A percentile compares a stretch with the other conserved stretches of the same genome.
These are phyloP conservation scores for Azemiops feae DNA, from an alignment of 2,113 vertebrate genomes.

Conservation along the genomic window DNA sequence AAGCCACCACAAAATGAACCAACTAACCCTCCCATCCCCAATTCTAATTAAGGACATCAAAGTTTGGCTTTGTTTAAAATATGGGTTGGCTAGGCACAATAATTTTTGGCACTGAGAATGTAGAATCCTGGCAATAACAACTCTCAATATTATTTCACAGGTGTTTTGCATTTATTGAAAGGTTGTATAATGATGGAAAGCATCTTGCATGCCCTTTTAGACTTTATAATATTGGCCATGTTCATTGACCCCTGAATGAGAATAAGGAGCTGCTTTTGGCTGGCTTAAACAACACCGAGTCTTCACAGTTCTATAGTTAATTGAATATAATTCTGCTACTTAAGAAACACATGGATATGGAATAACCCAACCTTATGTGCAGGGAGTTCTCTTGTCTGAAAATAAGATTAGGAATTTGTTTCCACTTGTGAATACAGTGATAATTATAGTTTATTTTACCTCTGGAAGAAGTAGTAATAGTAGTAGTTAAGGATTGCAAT, in stretches of 20 bases:
- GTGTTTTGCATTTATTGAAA: constrained; percentile 8
- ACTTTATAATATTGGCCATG: constrained; percentile 1
- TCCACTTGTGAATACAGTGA: constrained; percentile 49
- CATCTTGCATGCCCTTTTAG: neutral
- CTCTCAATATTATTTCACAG: constrained; percentile 1
- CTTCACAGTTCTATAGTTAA: constrained; percentile 19
- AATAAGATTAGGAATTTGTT: constrained; percentile 55
- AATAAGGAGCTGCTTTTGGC: constrained; percentile 13
- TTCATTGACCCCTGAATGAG: neutral
- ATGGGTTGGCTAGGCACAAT: neutral
- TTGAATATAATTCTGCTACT: constrained; percentile 18
- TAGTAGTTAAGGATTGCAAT: neutral
- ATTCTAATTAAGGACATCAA: neutral
- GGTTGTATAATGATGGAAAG: neutral
- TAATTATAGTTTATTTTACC: constrained; percentile 43
- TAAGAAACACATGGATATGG: constrained; percentile 45
- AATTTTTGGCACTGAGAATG: neutral
- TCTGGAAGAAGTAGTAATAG: constrained; percentile 21
- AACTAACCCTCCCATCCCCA: neutral
- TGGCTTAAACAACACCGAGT: neutral
- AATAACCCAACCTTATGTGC: constrained; percentile 40
- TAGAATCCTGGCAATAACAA: neutral
- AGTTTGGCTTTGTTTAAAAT: constrained; percentile 5
- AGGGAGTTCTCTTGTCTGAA: constrained; percentile 60
- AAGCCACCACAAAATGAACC: neutral